Base-by-base conservation (phyloP, 2,888 invertebrate species). In the Lymantria monacha region DNA sequence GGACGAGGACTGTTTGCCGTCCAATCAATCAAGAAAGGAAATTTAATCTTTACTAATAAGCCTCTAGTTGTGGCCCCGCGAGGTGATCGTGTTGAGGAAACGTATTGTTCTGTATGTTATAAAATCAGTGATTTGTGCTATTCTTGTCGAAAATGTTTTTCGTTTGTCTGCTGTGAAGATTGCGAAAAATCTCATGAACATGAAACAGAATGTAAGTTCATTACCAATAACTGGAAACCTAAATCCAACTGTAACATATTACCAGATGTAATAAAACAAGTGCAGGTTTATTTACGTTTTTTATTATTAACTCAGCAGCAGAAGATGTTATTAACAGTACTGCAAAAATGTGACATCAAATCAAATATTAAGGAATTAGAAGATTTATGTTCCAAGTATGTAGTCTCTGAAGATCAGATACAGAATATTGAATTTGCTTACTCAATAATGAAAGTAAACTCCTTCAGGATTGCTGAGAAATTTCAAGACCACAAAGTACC, bases 1-100 rank as follows among this genome's bases (percentile, higher is more conserved):
- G 96, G 96, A 13, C 93, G 95, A 59, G 96, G 96, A 30, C 68
- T 96, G 14, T 94, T 95, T 64, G 95, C 96, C 30, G 87, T 83
- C 1, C 85, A 92, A 49, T 89, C 93, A 61, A 94, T 96, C 44
- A 80, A 87, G 53, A 81, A 83, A 48, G 95, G 95, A 46, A 93
- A 94, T 65, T 69, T 94, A 5, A 93, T 96, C 56, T 95, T 95
- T 72, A 80, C 83, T 15, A 96, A 96, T 74, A 87, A 84, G 47
- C 94, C 96, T 0, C 72, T 96, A 14, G 87, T 95, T 1, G 72
- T 94, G 30, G 96, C 95, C 0, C 94, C 95, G 0, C 92, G 95
- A 43, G 91, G 91, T 9, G 86, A 92, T 54, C 82, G 80, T 47
- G 81, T 85, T 30, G 79, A 85, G n/a, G 86, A 92, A 44, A 83